Evolutionary conservation across 2,888 invertebrate species (phyloP).

Genomic region (Pheosia tremula): DNA sequence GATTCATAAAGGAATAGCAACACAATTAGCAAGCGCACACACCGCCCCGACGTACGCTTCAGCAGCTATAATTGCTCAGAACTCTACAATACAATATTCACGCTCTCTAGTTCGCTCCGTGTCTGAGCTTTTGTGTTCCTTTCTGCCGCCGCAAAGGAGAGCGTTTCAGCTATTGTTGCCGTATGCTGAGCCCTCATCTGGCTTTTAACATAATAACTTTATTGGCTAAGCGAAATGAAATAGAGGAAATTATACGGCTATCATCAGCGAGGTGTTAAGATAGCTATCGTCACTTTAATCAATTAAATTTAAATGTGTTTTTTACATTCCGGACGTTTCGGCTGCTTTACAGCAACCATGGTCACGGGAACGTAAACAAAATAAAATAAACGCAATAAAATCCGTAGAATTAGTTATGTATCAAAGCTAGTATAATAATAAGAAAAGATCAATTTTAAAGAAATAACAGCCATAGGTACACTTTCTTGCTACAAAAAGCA

Average conservation of each 20-base stretch:
- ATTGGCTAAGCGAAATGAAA: not conserved
- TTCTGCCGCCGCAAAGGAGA: constrained; percentile 2
- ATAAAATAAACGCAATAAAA: no score
- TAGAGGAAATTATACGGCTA: not conserved
- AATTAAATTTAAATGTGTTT: no score
- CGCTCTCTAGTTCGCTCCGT: not conserved
- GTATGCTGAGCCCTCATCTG: not conserved
- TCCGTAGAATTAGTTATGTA: no score
- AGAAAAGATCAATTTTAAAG: not conserved
- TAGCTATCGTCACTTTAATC: no score
- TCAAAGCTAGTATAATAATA: no score
- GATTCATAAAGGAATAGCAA: constrained; percentile 1
- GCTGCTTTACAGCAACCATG: no score
- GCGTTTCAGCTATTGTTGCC: constrained; percentile 1
- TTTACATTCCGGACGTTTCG: no score
- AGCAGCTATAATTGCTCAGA: not conserved
- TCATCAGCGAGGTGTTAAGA: no score
- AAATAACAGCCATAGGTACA: not conserved
- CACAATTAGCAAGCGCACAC: not conserved
- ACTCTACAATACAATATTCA: constrained; percentile 5
- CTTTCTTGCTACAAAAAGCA: not conserved
- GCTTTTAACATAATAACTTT: constrained; percentile 1
- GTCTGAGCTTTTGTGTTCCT: constrained; percentile 3
- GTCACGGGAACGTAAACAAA: no score
- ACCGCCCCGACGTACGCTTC: not conserved